phyloP scores from a whole-genome alignment of 2,797 vertebrate genomes.

The Gallinago solitaria region DNA sequence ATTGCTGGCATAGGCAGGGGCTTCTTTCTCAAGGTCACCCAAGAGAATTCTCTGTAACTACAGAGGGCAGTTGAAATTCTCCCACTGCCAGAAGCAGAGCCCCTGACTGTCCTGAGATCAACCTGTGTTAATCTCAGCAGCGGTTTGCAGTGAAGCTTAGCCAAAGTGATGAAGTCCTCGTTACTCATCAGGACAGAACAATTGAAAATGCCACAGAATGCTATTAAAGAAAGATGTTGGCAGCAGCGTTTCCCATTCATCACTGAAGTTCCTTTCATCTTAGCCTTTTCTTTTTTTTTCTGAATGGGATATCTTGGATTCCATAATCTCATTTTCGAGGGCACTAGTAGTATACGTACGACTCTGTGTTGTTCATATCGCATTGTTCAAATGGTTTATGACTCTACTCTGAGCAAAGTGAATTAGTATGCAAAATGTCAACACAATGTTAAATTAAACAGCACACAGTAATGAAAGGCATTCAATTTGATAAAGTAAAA shows the following conservation, averaged over 20 bases:
- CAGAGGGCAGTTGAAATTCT: background rate
- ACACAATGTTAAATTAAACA: slow-evolving; percentile 28
- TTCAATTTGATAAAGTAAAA: slow-evolving; percentile 63
- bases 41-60: background rate
- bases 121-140: background rate
- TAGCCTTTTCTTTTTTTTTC: background rate
- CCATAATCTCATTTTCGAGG: background rate
- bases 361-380: accelerated
- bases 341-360: background rate
- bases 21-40: background rate
- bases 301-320: background rate
- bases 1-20: background rate
- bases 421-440: slow-evolving; percentile 45
- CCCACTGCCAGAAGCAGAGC: accelerated
- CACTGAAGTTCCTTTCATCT: background rate
- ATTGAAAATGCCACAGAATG: background rate
- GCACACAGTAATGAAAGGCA: slow-evolving; percentile 38
- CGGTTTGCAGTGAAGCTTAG: background rate
- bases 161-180: background rate
- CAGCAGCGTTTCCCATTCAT: background rate
- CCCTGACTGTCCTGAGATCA: background rate
- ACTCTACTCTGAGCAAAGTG: background rate
- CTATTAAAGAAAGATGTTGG: background rate
- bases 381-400: background rate
- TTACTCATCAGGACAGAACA: background rate